phyloP scores from a whole-genome alignment of 1,140 invertebrate genomes.

The Oreohelix idahoensis region DNA sequence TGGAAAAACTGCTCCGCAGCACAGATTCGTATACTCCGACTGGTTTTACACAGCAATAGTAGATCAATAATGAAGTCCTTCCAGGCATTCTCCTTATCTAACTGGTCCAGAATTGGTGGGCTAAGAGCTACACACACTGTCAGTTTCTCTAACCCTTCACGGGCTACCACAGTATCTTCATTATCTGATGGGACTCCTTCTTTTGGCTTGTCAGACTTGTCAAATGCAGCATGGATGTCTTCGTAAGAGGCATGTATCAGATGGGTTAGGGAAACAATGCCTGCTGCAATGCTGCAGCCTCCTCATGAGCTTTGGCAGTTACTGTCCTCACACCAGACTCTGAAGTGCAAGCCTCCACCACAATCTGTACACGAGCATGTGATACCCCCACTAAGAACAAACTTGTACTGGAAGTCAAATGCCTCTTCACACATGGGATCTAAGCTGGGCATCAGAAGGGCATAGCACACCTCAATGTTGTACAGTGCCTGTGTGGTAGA shows the following conservation, averaged over 20 bases:
- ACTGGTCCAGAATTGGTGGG: conserved; percentile 83
- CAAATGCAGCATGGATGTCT: conserved; percentile 76
- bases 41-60: conserved; percentile 81
- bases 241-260: conserved; percentile 80
- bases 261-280: conserved; percentile 81
- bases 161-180: conserved; percentile 81
- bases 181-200: conserved; percentile 56
- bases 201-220: conserved; percentile 70
- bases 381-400: conserved; percentile 88
- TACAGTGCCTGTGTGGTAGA: conserved; percentile 86
- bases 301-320: conserved; percentile 74
- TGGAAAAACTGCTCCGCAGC: no score
- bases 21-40: no score
- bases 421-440: conserved; percentile 87
- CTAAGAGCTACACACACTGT: conserved; percentile 90
- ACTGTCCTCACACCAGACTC: conserved; percentile 59
- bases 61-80: conserved; percentile 91
- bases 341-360: conserved; percentile 67
- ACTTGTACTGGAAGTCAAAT: conserved; percentile 86
- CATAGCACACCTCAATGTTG: conserved; percentile 80
- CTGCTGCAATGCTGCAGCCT: conserved; percentile 81
- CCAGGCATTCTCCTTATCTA: conserved; percentile 84
- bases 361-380: conserved; percentile 75
- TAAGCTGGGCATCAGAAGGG: conserved; percentile 91
- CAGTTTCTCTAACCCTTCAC: conserved; percentile 92